phyloP scores from a whole-genome alignment of 2,888 invertebrate genomes.

The Ecdyonurus torrentis region DNA sequence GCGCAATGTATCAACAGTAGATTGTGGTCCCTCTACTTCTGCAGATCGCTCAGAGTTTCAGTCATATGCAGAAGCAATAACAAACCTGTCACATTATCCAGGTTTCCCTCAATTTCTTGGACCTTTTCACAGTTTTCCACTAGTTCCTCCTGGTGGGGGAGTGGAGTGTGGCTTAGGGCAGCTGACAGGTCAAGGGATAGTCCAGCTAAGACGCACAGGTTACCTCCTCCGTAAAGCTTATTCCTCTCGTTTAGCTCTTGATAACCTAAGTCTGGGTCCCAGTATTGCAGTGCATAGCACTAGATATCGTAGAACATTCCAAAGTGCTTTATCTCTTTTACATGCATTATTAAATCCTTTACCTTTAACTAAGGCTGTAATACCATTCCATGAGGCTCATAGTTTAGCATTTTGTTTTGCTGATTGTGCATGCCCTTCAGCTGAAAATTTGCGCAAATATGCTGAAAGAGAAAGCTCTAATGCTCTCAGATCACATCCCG shows the following conservation, averaged over 20 bases:
- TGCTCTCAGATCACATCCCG: constrained; percentile 41
- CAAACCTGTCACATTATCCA: constrained; percentile 15
- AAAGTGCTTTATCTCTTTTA: constrained; percentile 68
- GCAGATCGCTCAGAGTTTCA: background rate
- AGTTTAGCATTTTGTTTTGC: constrained; percentile 72
- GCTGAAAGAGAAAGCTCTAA: constrained; percentile 39
- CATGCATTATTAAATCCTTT: constrained; percentile 46
- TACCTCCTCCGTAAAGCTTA: constrained; percentile 42
- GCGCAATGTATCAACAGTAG: constrained; percentile 54
- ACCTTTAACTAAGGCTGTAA: constrained; percentile 25
- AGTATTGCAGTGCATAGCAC: constrained; percentile 52
- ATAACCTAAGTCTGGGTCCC: constrained; percentile 22
- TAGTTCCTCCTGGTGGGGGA: background rate
- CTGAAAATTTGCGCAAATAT: constrained; percentile 36
- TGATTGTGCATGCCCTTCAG: constrained; percentile 64
- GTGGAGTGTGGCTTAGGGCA: constrained; percentile 27
- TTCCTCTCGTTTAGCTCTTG: constrained; percentile 28
- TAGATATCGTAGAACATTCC: constrained; percentile 74
- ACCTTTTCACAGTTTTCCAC: constrained; percentile 69
- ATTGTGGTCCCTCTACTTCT: constrained; percentile 38
- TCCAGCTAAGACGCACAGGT: constrained; percentile 70
- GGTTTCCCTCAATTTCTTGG: constrained; percentile 34
- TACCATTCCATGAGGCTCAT: constrained; percentile 56
- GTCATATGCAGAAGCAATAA: background rate
- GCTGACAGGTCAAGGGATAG: constrained; percentile 61